phyloP scores from a whole-genome alignment of 2,797 vertebrate species.

The Liparis tanakae region DNA sequence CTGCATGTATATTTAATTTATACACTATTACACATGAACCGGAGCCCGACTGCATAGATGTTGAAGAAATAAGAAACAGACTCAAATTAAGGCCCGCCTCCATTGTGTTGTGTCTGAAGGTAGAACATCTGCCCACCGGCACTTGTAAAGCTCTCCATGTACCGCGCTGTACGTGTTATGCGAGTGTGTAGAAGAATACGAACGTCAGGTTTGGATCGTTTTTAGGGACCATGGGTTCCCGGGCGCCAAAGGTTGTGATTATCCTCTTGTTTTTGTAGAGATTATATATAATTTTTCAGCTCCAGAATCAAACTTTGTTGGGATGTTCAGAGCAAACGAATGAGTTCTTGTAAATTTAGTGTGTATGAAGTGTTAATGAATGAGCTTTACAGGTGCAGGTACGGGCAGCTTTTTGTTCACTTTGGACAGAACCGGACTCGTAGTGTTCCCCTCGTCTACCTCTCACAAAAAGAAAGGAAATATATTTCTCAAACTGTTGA shows the following conservation, averaged over 20 bases:
- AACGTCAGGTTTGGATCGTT: background rate
- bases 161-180: background rate
- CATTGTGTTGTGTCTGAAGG: background rate
- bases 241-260: background rate
- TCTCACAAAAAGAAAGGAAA: background rate
- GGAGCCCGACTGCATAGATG: background rate
- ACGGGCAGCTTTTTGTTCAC: background rate
- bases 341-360: background rate
- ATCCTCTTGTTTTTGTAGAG: background rate
- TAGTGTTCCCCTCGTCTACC: background rate
- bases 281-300: background rate
- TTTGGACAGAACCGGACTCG: background rate
- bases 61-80: conserved; percentile 1
- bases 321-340: background rate
- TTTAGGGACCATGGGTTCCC: background rate
- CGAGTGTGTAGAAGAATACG: background rate
- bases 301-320: background rate
- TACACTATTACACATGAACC: background rate
- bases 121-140: background rate
- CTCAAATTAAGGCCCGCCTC: background rate
- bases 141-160: background rate
- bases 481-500: background rate
- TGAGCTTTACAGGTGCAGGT: background rate
- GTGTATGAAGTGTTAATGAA: background rate
- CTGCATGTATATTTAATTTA: conserved; percentile 31